Percentiles rank a stretch among this genome's conserved stretches.
Evolutionary conservation across 2,888 invertebrate species (phyloP).

Genomic region (Nemurella pictetii): DNA sequence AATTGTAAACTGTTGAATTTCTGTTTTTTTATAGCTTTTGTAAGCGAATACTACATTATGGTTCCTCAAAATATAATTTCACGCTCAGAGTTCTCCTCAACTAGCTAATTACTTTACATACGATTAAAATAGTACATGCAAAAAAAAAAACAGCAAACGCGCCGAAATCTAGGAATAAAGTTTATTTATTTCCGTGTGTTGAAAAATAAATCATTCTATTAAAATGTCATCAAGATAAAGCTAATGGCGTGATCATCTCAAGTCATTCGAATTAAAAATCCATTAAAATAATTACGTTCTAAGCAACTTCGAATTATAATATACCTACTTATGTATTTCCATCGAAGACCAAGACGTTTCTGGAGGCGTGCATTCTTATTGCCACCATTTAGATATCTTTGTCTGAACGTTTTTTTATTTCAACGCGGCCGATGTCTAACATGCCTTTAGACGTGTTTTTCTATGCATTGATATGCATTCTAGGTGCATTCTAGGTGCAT

Average conservation of each 20-base stretch:
- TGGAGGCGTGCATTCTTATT: neutral
- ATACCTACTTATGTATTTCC: neutral
- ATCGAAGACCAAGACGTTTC: neutral
- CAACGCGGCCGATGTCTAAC: neutral
- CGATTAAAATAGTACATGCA: neutral
- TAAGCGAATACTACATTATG: neutral
- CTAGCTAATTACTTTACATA: neutral
- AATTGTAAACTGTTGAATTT: neutral
- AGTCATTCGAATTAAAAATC: slow-evolving; percentile 7
- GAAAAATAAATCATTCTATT: slow-evolving; percentile 12
- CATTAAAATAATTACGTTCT: slow-evolving; percentile 12
- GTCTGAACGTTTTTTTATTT: neutral
- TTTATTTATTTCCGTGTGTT: neutral
- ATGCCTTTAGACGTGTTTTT: neutral
- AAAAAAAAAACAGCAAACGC: neutral
- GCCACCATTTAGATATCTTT: neutral
- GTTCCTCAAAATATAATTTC: neutral
- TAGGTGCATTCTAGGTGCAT: neutral
- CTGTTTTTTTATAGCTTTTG: neutral
- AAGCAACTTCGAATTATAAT: slow-evolving; percentile 3
- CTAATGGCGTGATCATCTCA: neutral
- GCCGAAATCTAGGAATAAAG: neutral
- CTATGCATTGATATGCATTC: neutral
- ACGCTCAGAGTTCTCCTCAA: neutral
- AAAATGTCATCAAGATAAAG: slow-evolving; percentile 14